These are phyloP conservation scores for Eristalis pertinax DNA, from an alignment of 2,888 invertebrate genomes.

Conservation along the genomic window DNA sequence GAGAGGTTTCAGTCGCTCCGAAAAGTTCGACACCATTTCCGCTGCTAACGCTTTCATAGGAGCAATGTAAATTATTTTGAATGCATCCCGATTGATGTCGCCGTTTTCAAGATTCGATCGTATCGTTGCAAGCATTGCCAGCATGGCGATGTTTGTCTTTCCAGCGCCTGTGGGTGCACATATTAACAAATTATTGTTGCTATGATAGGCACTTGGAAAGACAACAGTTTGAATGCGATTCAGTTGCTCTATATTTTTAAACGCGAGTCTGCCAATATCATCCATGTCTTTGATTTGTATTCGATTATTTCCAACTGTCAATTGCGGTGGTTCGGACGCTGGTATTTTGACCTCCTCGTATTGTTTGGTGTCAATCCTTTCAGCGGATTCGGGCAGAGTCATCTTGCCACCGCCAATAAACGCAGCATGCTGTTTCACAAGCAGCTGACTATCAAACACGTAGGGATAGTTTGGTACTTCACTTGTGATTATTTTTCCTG, in stretches of 20 bases:
- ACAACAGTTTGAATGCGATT: conserved; percentile 98
- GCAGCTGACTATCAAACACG: conserved; percentile 91
- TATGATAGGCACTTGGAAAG: conserved; percentile 96
- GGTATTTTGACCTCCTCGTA: conserved; percentile 95
- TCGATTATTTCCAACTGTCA: conserved; percentile 85
- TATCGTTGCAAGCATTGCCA: conserved; percentile 95
- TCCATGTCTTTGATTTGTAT: conserved; percentile 83
- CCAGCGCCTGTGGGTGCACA: conserved; percentile 99
- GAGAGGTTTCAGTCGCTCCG: conserved; percentile 87
- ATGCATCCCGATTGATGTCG: conserved; percentile 93
- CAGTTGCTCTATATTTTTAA: conserved; percentile 91
- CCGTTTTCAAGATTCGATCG: conserved; percentile 91
- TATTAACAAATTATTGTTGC: conserved; percentile 97
- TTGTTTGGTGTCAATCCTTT: conserved; percentile 87
- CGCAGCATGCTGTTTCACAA: conserved; percentile 85
- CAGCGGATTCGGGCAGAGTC: conserved; percentile 89
- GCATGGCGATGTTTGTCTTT: conserved; percentile 98
- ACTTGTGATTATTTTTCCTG: conserved; percentile 79
- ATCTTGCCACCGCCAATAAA: conserved; percentile 91
- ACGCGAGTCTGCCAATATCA: conserved; percentile 93
- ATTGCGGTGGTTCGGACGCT: conserved; percentile 84
- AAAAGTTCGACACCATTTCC: conserved; percentile 98
- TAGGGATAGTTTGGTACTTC: conserved; percentile 87
- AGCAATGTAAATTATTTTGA: conserved; percentile 99
- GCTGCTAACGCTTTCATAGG: conserved; percentile 99